Base-by-base conservation (phyloP, 1,140 invertebrate species). In the Papilio polytes region DNA sequence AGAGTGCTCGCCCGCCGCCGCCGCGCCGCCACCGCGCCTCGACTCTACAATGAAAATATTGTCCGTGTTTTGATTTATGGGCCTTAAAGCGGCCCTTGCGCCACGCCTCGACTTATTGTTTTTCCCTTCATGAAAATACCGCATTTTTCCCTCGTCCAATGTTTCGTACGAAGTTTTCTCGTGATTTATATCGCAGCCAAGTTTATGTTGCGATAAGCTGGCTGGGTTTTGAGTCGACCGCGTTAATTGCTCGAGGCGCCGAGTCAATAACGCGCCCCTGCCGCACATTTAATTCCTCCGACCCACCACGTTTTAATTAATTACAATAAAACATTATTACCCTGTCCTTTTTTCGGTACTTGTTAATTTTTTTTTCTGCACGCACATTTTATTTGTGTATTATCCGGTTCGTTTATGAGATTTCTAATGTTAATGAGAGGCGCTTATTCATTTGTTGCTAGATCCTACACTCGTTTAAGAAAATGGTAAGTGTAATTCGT, bases 31-130 rank as follows among this genome's bases (percentile, higher is more conserved):
- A 7, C 83, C 87, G 87, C 85, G n/a, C n/a, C n/a, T n/a, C n/a
- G n/a, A n/a, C n/a, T n/a, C n/a, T 90, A 84, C 88, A 83, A 89
- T 82, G 89, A 92, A 91, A 94, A 94, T 94, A 94, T 94, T 89
- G 88, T 87, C 87, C 89, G 87, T 91, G 88, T 90, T 92, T 90
- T 94, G 93, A 94, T 94, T 94, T 94, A 94, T 94, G 90, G 87
- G 83, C 88, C 90, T 91, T 92, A 92, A 93, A 94, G 86, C 91
- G 89, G 87, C 88, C 91, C 91, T 92, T 88, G 91, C 84, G 87
- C 88, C 83, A 83, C 86, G 88, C 90, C 87, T 88, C 86, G 80
- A 90, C 87, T 94, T 94, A 94, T 94, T 94, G 92, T 94, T 93
- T 94, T 92, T 92, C 87, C 86, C 88, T 88, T 93, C 92, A 92